phyloP scores from a whole-genome alignment of 2,888 invertebrate species.

The Crioceris asparagi region DNA sequence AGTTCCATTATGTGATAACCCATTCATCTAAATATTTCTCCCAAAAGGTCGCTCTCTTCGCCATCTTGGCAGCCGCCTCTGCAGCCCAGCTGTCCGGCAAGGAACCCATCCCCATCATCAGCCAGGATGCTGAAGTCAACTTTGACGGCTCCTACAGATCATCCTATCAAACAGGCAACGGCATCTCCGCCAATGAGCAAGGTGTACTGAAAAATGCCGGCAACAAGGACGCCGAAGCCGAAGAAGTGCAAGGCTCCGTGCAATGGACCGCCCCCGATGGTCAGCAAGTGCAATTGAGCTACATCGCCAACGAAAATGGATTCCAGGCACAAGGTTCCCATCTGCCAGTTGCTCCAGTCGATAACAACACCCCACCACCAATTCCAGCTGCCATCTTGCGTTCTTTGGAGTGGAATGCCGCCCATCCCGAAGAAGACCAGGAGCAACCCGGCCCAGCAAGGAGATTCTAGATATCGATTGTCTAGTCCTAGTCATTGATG shows the following conservation, averaged over 20 bases:
- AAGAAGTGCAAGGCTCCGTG: slow-evolving; percentile 45
- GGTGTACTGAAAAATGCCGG: slow-evolving; percentile 48
- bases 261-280: slow-evolving; percentile 53
- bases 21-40: too few relatives aligned
- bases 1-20: too few relatives aligned
- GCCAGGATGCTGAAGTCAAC: slow-evolving; percentile 58
- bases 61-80: slow-evolving; percentile 21
- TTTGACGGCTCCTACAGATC: slow-evolving; percentile 56
- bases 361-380: slow-evolving; percentile 60
- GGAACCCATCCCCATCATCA: slow-evolving; percentile 54
- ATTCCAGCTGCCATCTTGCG: slow-evolving; percentile 57
- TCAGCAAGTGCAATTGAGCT: slow-evolving; percentile 38
- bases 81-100: slow-evolving; percentile 33
- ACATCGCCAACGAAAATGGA: slow-evolving; percentile 51
- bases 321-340: slow-evolving; percentile 43
- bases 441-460: slow-evolving; percentile 1
- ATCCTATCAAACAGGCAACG: slow-evolving; percentile 52
- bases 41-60: slow-evolving; percentile 13
- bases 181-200: slow-evolving; percentile 46
- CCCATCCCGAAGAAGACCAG: slow-evolving; percentile 14
- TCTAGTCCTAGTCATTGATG: not conserved
- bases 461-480: slow-evolving; percentile 4
- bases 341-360: slow-evolving; percentile 47
- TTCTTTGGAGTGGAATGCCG: slow-evolving; percentile 44
- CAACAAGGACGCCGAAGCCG: slow-evolving; percentile 38